Conservation (phyloP, 2,113 vertebrate genomes). For the Alexandromys fortis region DNA sequence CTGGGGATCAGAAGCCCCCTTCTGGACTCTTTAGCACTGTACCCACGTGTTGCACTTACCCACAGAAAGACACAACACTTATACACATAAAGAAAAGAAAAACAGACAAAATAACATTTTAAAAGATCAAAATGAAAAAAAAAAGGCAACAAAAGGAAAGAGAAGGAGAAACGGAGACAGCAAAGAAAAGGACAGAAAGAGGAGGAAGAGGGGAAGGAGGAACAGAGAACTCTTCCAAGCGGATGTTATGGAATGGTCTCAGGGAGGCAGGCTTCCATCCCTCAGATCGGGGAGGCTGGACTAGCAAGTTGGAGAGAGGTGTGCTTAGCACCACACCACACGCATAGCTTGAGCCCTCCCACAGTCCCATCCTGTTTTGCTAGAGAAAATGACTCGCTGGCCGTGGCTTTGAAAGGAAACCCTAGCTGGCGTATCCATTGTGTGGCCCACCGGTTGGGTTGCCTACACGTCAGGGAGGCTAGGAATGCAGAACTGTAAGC, state of each 20-base stretch:
- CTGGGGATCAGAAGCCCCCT: neutral
- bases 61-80: neutral
- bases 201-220: neutral
- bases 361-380: neutral
- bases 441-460: too few species aligned
- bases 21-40: neutral
- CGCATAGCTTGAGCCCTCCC: neutral
- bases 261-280: neutral
- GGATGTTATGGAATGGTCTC: neutral
- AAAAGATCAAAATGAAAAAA: neutral
- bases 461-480: too few species aligned
- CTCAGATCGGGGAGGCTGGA: neutral
- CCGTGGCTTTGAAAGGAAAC: neutral
- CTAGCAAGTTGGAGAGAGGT: neutral
- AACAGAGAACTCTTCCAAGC: neutral
- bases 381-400: neutral
- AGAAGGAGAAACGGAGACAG: neutral
- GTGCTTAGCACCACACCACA: neutral
- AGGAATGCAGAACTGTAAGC: neutral
- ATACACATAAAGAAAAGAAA: neutral
- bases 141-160: neutral
- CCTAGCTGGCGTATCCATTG: neutral
- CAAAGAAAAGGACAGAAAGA: accelerated
- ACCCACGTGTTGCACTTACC: neutral
- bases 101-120: neutral